Conservation (phyloP, 2,888 invertebrate species). For the Drosophila affinis region DNA sequence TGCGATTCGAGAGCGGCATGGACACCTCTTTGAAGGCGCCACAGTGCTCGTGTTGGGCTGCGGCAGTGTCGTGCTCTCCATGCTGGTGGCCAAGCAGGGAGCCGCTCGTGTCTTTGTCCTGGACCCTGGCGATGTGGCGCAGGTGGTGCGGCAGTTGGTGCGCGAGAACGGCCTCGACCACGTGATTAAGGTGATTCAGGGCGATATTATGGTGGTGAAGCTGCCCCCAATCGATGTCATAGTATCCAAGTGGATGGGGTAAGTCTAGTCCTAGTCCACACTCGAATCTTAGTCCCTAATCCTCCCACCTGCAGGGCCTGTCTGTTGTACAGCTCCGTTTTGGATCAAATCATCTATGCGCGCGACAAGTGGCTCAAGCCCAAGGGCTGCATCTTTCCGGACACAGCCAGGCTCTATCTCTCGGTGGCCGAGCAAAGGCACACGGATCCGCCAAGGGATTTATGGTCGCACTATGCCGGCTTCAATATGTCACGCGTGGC, state of each 20-base stretch:
- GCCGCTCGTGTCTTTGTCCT: constrained; percentile 45
- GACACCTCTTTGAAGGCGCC: constrained; percentile 17
- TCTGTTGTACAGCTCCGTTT: constrained; percentile 41
- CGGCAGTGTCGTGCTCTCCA: constrained; percentile 47
- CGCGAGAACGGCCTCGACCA: constrained; percentile 32
- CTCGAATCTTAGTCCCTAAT: too few relatives aligned
- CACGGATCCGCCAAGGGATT: background rate
- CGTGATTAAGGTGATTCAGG: constrained; percentile 48
- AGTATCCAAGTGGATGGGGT: constrained; percentile 63
- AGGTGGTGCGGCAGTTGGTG: constrained; percentile 45
- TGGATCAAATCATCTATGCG: constrained; percentile 51
- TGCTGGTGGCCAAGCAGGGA: constrained; percentile 53
- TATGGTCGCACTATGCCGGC: constrained; percentile 37
- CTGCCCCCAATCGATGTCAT: constrained; percentile 52
- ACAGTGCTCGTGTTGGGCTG: constrained; percentile 52
- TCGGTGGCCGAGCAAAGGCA: background rate
- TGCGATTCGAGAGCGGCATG: background rate
- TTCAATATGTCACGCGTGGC: constrained; percentile 35
- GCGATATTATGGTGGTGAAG: constrained; percentile 31
- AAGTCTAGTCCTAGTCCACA: constrained; percentile 2
- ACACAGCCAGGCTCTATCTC: constrained; percentile 44
- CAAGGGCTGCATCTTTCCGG: constrained; percentile 48
- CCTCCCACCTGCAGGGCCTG: constrained; percentile 41
- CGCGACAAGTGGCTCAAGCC: constrained; percentile 53
- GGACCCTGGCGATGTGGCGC: constrained; percentile 37